Percentiles rank a stretch among this genome's conserved stretches.
phyloP scores from a whole-genome alignment of 30 jellyfish, hydroid and myxozoan species.

The Morbakka virulenta region DNA sequence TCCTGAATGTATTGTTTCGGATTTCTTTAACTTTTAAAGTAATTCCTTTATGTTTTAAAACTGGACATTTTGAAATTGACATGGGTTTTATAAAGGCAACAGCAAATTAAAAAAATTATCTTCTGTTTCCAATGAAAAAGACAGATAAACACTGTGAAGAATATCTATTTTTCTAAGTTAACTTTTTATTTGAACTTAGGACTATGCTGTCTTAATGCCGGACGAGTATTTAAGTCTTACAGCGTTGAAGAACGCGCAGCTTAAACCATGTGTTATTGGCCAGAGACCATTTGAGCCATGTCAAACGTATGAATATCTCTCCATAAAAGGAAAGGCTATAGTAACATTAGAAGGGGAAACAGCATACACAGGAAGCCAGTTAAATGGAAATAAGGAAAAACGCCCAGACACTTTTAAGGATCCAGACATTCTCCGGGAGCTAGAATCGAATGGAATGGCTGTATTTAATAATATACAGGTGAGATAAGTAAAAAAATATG shows the following conservation, averaged over 20 bases:
- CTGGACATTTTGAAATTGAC: too few species aligned
- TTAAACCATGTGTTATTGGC: slow-evolving; percentile 54
- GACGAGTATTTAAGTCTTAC: slow-evolving; percentile 55
- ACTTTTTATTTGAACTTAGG: slow-evolving; percentile 32
- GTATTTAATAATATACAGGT: slow-evolving; percentile 70
- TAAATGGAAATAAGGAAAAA: too few species aligned
- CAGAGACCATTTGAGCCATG: slow-evolving; percentile 21
- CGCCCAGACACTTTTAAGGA: slow-evolving; percentile 45
- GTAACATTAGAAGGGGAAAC: slow-evolving; percentile 1
- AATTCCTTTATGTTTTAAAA: too few species aligned
- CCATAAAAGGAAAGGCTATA: background rate
- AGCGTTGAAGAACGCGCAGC: slow-evolving; percentile 8
- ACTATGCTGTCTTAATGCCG: slow-evolving; percentile 67
- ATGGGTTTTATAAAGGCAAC: too few species aligned
- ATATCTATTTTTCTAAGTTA: too few species aligned
- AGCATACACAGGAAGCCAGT: background rate
- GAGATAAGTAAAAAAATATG: too few species aligned
- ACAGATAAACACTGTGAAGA: background rate
- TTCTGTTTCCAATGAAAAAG: background rate
- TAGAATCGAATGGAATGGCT: slow-evolving; percentile 40
- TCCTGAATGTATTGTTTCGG: too few species aligned
- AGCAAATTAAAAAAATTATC: background rate
- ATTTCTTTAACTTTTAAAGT: too few species aligned
- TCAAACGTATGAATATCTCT: slow-evolving; percentile 33
- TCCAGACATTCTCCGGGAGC: slow-evolving; percentile 56